These are phyloP conservation scores for Acropora tenuis DNA, from an alignment of 64 coral and sea anemone genomes.

Conservation along the genomic window DNA sequence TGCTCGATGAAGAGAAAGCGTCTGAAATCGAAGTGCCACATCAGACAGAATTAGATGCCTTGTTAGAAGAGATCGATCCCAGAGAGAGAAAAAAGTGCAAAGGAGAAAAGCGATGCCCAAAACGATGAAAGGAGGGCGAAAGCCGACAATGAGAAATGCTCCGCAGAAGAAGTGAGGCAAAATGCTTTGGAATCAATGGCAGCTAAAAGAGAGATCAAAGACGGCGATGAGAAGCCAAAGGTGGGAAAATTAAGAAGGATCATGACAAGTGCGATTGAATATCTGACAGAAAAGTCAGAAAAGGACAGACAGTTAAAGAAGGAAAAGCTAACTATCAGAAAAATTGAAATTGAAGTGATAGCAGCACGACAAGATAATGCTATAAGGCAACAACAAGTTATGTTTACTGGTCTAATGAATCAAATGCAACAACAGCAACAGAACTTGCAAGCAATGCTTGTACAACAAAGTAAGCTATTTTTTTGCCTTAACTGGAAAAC, in stretches of 20 bases:
- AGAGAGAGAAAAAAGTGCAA: not conserved
- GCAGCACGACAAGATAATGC: not conserved
- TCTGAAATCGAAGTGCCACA: not conserved
- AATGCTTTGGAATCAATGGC: not conserved
- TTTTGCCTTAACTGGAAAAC: not conserved
- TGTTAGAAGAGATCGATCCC: slow-evolving; percentile 38
- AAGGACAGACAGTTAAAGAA: not conserved
- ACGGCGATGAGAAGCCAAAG: not conserved
- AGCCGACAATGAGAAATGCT: slow-evolving; percentile 1
- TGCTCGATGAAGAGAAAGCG: not conserved
- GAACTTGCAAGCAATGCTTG: not conserved
- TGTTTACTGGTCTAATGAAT: slow-evolving; percentile 19
- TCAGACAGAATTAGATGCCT: slow-evolving; percentile 33
- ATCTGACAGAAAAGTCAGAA: not conserved
- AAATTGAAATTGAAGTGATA: not conserved
- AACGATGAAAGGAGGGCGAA: not conserved
- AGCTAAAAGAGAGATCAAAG: not conserved
- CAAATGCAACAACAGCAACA: slow-evolving; percentile 6
- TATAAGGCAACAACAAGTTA: not conserved
- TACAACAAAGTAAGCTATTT: slow-evolving; percentile 5
- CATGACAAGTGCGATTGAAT: not conserved
- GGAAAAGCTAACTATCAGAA: not conserved
- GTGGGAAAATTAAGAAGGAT: not conserved
- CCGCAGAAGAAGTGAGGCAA: not conserved
- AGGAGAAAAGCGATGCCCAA: slow-evolving; percentile 7